phyloP scores from a whole-genome alignment of 2,113 vertebrate species.

The Osmerus eperlanus region DNA sequence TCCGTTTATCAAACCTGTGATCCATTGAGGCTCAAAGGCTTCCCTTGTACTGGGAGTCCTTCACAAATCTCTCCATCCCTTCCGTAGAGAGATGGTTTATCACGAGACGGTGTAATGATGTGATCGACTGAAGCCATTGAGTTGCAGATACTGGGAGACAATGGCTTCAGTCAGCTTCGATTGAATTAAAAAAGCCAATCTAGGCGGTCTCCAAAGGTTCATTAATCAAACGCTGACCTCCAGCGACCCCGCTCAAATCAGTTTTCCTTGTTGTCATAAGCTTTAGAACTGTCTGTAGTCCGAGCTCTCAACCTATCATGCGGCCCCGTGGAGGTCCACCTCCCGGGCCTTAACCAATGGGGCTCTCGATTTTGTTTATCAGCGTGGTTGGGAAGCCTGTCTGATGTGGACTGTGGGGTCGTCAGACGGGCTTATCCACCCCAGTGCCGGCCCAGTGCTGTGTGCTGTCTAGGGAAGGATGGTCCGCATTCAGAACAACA shows the following conservation, averaged over 20 bases:
- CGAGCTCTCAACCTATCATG: neutral
- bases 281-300: neutral
- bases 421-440: neutral
- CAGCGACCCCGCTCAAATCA: constrained; percentile 43
- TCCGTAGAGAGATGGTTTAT: neutral
- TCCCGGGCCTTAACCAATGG: neutral
- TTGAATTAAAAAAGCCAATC: constrained; percentile 46
- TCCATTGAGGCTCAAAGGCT: too few species aligned
- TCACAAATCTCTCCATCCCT: neutral
- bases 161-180: constrained; percentile 16
- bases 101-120: neutral
- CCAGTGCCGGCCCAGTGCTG: neutral
- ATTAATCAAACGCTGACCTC: constrained; percentile 46
- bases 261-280: constrained; percentile 40
- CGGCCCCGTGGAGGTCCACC: neutral
- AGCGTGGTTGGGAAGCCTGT: too few species aligned
- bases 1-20: too few species aligned
- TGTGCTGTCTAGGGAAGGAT: neutral
- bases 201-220: constrained; percentile 36
- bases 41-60: neutral
- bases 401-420: too few species aligned
- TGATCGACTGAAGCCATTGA: neutral
- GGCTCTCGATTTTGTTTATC: neutral
- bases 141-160: constrained; percentile 1
- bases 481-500: neutral